Conservation (phyloP, 2,888 invertebrate species). For the Coronaproctus castanopsis region DNA sequence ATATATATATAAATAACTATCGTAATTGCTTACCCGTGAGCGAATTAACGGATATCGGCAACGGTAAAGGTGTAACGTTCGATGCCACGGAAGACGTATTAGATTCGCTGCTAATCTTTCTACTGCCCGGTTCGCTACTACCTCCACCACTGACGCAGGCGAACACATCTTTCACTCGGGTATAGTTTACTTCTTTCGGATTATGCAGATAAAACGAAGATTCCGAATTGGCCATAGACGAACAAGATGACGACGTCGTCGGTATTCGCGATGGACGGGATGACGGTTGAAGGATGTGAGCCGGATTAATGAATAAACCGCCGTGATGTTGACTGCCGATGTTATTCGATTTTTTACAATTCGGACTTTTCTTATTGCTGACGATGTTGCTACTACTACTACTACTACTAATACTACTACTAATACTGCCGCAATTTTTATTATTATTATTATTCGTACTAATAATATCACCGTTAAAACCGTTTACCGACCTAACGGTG, state of each 20-base stretch:
- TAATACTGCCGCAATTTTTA: too few relatives aligned
- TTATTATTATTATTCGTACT: too few relatives aligned
- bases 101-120: conserved; percentile 10
- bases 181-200: conserved; percentile 53
- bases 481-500: too few relatives aligned
- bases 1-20: too few relatives aligned
- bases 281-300: too few relatives aligned
- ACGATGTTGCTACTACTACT: conserved; percentile 22
- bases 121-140: neutral
- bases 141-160: conserved; percentile 22
- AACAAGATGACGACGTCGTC: conserved; percentile 30
- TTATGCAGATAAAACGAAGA: conserved; percentile 63
- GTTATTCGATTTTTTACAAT: conserved; percentile 24
- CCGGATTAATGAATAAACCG: conserved; percentile 68
- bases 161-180: conserved; percentile 65
- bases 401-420: conserved; percentile 10
- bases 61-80: conserved; percentile 12
- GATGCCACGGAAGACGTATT: conserved; percentile 12
- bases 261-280: too few relatives aligned
- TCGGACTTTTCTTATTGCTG: conserved; percentile 23
- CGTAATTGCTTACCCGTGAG: conserved; percentile 16
- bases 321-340: too few relatives aligned
- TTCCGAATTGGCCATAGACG: conserved; percentile 27
- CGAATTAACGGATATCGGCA: conserved; percentile 22
- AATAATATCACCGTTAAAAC: too few relatives aligned